These are phyloP conservation scores for Epicauta chinensis DNA, from an alignment of 1,140 invertebrate genomes.

Conservation along the genomic window DNA sequence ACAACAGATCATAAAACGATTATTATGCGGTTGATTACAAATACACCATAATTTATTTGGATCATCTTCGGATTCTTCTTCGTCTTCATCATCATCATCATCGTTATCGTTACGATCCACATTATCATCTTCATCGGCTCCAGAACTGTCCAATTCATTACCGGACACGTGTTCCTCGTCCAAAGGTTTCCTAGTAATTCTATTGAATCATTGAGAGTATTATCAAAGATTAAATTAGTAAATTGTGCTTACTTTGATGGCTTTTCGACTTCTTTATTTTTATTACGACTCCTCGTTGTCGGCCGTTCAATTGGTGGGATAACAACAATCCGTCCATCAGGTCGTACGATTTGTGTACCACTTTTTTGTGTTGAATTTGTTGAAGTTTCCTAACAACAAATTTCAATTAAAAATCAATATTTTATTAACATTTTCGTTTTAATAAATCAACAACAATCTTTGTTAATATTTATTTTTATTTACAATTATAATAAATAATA, in stretches of 20 bases:
- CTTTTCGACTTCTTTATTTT: constrained; percentile 29
- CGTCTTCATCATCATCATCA: constrained; percentile 28
- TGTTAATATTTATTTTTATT: not conserved
- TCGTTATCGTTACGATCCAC: no score
- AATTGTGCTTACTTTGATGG: constrained; percentile 28
- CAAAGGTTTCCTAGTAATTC: constrained; percentile 31
- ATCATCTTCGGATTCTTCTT: constrained; percentile 76
- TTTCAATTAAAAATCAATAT: no score
- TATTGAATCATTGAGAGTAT: not conserved
- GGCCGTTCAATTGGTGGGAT: constrained; percentile 73
- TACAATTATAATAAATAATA: not conserved
- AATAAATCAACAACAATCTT: no score
- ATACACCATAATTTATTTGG: constrained; percentile 93
- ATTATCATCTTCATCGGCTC: no score
- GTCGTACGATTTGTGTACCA: constrained; percentile 55
- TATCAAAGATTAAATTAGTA: no score
- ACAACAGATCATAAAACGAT: constrained; percentile 97
- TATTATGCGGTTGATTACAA: constrained; percentile 90
- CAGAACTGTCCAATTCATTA: constrained; percentile 38
- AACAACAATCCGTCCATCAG: constrained; percentile 65
- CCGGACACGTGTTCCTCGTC: constrained; percentile 41
- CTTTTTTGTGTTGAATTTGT: constrained; percentile 11
- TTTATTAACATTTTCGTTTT: no score
- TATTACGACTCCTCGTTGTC: constrained; percentile 55
- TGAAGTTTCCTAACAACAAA: not conserved